Conservation (phyloP, 2,113 vertebrate genomes). For the Calidris pygmaea region DNA sequence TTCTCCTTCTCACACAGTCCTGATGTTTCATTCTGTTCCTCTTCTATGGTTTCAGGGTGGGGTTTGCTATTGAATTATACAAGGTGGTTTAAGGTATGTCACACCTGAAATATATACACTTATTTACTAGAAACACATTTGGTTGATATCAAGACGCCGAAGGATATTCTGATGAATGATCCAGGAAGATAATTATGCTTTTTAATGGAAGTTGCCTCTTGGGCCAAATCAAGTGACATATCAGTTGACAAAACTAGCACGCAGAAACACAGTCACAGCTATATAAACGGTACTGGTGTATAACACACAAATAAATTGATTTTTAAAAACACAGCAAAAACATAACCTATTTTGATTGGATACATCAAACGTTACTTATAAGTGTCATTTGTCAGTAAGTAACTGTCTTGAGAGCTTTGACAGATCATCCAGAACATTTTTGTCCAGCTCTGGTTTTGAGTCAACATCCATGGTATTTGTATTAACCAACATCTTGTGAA, state of each 20-base stretch:
- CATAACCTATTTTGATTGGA: not conserved
- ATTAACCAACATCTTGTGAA: not conserved
- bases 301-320: not conserved
- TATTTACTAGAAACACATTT: not conserved
- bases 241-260: not conserved
- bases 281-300: not conserved
- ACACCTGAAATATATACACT: not conserved
- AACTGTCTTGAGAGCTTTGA: not conserved
- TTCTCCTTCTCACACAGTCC: slow-evolving; percentile 55
- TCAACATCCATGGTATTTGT: not conserved
- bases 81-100: slow-evolving; percentile 50
- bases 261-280: not conserved
- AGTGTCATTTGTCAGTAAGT: not conserved
- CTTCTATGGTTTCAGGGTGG: slow-evolving; percentile 77
- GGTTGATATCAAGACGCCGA: not conserved
- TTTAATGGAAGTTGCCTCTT: not conserved
- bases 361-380: not conserved
- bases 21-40: slow-evolving; percentile 74
- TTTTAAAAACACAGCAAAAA: not conserved
- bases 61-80: slow-evolving; percentile 76
- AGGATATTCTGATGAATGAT: not conserved
- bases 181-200: not conserved
- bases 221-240: not conserved
- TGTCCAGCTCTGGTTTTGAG: not conserved
- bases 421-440: not conserved